phyloP scores from a whole-genome alignment of 1,140 invertebrate genomes.

The Nephila pilipes region DNA sequence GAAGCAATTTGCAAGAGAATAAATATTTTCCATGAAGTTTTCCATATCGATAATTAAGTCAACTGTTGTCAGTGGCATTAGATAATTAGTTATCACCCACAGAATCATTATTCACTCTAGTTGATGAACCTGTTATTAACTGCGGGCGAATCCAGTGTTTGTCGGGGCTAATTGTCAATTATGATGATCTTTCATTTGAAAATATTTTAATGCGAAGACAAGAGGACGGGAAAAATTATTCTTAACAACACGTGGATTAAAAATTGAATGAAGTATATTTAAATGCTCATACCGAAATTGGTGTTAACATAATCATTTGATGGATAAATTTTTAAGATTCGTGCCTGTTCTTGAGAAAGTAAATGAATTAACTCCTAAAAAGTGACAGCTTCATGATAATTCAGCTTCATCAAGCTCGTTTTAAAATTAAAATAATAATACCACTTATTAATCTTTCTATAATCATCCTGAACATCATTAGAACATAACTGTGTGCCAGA shows the following conservation, averaged over 20 bases:
- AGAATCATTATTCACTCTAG: not conserved
- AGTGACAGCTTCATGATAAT: too few relatives aligned
- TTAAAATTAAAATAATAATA: too few relatives aligned
- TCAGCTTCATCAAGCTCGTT: too few relatives aligned
- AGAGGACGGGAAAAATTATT: not conserved
- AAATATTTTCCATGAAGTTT: constrained; percentile 22
- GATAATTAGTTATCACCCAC: not conserved
- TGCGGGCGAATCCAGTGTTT: not conserved
- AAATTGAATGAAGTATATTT: too few relatives aligned
- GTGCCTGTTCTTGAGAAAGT: too few relatives aligned
- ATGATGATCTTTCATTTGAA: constrained; percentile 23
- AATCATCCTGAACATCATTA: too few relatives aligned
- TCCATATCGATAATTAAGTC: constrained; percentile 16
- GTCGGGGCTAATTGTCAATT: constrained; percentile 8
- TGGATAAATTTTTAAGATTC: too few relatives aligned
- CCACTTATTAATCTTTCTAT: too few relatives aligned
- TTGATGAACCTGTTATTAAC: not conserved
- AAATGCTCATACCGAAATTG: too few relatives aligned
- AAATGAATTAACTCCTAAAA: too few relatives aligned
- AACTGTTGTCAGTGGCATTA: constrained; percentile 4
- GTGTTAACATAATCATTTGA: too few relatives aligned
- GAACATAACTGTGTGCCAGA: too few relatives aligned
- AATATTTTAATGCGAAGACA: not conserved
- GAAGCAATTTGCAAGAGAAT: not conserved
- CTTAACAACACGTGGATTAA: not conserved